Evolutionary conservation across 2,888 invertebrate genomes (phyloP), one percentile per base, ranked within the genome.

Genomic region (Oscheius onirici): DNA sequence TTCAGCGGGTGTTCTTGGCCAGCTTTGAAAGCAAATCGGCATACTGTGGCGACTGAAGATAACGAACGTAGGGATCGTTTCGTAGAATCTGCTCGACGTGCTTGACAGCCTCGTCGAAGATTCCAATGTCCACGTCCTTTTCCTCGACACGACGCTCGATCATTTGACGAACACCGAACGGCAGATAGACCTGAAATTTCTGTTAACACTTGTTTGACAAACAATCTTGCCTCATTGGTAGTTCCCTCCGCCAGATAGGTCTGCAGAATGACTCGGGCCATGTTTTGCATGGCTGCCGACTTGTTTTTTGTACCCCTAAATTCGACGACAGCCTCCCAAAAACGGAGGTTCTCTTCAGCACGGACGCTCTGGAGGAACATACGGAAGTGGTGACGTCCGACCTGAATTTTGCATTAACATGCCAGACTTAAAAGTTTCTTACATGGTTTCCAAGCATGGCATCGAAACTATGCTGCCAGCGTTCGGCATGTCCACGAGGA

Each of bases 301-400:
- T 83, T 83, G 72, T 84, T 80, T 49, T 82, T 84, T 17, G 71
- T 71, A 3, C 75, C 77, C 22, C 82, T 76, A 61, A 82, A 85
- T 65, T 84, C 83, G 44, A 79, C 77, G 40, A 79, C 80, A 15
- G 77, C 76, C 73, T 86, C 86, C 86, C 86, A 86, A 72, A 86
- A 86, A 55, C 84, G 80, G 1, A 86, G 79, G 57, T 86, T 86
- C 72, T 86, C 86, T 67, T 86, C 86, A 34, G 86, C 86, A 44
- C 85, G 85, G 51, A 86, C 84, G n/a, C 74, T 70, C 57, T 82
- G 83, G 40, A 86, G 73, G 72, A 80, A 86, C 44, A 83, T 74
- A 3, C 86, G 85, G 71, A 86, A 86, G 63, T 86, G 83, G 69
- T 86, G 84, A 2, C 86, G 81, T 13, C 86, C 86, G 20, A 86